Evolutionary conservation across 2,113 vertebrate genomes (phyloP).

Genomic region (Python bivittatus): DNA sequence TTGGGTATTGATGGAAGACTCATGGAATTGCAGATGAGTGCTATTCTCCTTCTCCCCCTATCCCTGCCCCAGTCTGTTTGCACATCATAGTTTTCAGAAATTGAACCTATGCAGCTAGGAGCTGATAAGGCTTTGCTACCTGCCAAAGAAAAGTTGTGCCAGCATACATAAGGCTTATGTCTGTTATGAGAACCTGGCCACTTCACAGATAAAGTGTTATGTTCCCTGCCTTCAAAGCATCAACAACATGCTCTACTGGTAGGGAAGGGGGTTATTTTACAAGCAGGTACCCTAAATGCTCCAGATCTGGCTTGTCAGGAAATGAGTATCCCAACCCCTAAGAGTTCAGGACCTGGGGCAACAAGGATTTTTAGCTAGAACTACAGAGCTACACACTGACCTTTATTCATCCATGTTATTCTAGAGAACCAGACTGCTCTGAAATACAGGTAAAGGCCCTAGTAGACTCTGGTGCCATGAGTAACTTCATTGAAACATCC

Average conservation of each 20-base stretch:
- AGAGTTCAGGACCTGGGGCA: neutral
- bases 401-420: neutral
- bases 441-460: neutral
- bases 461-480: neutral
- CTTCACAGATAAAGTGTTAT: neutral
- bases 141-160: neutral
- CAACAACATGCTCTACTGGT: neutral
- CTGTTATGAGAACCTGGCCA: neutral
- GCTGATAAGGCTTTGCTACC: neutral
- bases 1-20: no score
- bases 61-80: neutral
- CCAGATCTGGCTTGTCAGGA: neutral
- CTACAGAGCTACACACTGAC: neutral
- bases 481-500: neutral
- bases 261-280: neutral
- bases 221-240: neutral
- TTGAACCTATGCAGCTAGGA: neutral
- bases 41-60: no score
- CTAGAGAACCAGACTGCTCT: neutral
- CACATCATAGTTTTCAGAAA: neutral
- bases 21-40: no score
- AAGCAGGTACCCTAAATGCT: neutral
- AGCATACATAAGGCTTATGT: neutral
- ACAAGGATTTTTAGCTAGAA: neutral
- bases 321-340: neutral